Percentiles rank a stretch among this genome's conserved stretches.
Evolutionary conservation across 2,888 invertebrate genomes (phyloP).

Genomic region (Cancer borealis): DNA sequence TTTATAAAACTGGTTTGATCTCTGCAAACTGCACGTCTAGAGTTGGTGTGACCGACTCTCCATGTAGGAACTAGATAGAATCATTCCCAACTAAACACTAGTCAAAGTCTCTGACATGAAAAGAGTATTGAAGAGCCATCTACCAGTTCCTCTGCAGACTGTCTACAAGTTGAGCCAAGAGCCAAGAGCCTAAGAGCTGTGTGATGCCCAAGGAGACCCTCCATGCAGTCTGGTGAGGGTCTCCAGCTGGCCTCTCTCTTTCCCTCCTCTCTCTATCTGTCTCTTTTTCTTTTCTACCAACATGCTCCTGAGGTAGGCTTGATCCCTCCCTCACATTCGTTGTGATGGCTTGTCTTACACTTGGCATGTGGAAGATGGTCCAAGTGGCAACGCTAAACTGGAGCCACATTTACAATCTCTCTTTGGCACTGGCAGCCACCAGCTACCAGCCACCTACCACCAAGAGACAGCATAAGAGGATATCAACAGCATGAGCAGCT

Average conservation of each 20-base stretch:
- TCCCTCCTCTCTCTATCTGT: background rate
- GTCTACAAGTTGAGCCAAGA: slow-evolving; percentile 40
- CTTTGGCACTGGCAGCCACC: background rate
- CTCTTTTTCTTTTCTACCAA: slow-evolving; percentile 2
- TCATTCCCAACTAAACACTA: slow-evolving; percentile 39
- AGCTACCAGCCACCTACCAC: background rate
- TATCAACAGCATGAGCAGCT: background rate
- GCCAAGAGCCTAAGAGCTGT: slow-evolving; percentile 7
- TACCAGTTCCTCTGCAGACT: slow-evolving; percentile 3
- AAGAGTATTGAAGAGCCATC: slow-evolving; percentile 24
- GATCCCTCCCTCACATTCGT: background rate
- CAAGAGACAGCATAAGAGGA: slow-evolving; percentile 7
- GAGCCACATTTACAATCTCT: background rate
- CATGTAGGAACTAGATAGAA: slow-evolving; percentile 23
- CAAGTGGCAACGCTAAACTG: background rate
- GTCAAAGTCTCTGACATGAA: slow-evolving; percentile 10
- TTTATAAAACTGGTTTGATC: background rate
- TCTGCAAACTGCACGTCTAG: background rate
- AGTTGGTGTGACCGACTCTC: slow-evolving; percentile 12
- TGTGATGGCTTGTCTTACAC: background rate
- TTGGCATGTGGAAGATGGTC: background rate
- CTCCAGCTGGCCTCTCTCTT: background rate
- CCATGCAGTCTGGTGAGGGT: slow-evolving; percentile 16
- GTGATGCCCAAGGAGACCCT: background rate
- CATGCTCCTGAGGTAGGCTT: background rate